Conservation (phyloP, 1,140 invertebrate genomes). For the Cataglyphis hispanica region DNA sequence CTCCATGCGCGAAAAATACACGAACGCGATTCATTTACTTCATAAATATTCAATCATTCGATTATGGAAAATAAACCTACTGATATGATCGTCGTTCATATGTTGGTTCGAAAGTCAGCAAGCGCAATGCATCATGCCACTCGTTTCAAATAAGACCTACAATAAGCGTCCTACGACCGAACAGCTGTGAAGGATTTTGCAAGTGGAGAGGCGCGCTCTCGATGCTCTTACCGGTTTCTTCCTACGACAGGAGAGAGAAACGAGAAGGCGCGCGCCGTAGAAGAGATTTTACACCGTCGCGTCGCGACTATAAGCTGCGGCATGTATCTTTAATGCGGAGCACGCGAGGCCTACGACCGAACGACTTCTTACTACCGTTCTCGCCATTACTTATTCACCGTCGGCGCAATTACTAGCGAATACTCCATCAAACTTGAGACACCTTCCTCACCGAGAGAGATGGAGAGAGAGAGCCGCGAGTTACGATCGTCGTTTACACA, state of each 20-base stretch:
- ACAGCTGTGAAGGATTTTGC: slow-evolving; percentile 33
- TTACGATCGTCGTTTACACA: neutral
- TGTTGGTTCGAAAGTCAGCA: neutral
- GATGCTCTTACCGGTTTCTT: slow-evolving; percentile 22
- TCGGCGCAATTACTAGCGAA: slow-evolving; percentile 72
- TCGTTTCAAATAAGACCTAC: slow-evolving; percentile 28
- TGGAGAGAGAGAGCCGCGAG: neutral
- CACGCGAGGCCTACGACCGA: slow-evolving; percentile 80
- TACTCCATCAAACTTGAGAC: slow-evolving; percentile 73
- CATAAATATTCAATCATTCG: slow-evolving; percentile 45
- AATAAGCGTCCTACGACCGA: slow-evolving; percentile 3
- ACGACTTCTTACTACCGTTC: slow-evolving; percentile 76
- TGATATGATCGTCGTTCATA: slow-evolving; percentile 23
- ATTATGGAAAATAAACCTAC: slow-evolving; percentile 34
- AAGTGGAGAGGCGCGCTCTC: neutral
- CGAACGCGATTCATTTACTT: neutral
- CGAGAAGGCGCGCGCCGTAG: slow-evolving; percentile 1
- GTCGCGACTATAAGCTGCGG: slow-evolving; percentile 58
- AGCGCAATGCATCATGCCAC: neutral
- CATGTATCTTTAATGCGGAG: slow-evolving; percentile 80
- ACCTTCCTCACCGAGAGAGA: slow-evolving; percentile 54
- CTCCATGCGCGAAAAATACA: neutral
- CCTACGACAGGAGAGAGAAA: slow-evolving; percentile 16
- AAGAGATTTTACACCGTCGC: slow-evolving; percentile 55
- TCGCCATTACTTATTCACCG: slow-evolving; percentile 80